These are phyloP conservation scores for Polietes domitor DNA, from an alignment of 2,888 invertebrate species.

Conservation along the genomic window DNA sequence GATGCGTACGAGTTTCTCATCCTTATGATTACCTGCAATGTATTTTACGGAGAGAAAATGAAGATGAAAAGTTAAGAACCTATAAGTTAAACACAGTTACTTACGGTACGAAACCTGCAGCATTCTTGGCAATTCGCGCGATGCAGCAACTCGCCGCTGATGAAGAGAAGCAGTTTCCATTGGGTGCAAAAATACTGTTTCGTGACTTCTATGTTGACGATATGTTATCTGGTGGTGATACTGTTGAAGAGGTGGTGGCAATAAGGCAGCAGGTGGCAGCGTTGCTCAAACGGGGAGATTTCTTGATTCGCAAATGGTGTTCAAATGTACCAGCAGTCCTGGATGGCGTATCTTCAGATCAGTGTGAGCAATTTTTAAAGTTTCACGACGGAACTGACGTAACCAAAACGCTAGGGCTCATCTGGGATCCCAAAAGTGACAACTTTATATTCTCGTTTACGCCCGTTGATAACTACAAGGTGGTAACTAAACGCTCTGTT, in stretches of 20 bases:
- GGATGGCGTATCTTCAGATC: neutral
- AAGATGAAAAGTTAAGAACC: no score
- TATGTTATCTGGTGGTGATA: constrained; percentile 49
- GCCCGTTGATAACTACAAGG: no score
- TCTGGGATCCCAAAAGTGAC: constrained; percentile 39
- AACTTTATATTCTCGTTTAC: no score
- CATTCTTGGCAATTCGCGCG: constrained; percentile 52
- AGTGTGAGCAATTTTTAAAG: constrained; percentile 3
- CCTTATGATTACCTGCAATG: no score
- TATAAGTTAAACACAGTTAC: constrained; percentile 55
- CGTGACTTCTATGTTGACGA: constrained; percentile 53
- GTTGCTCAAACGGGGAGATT: constrained; percentile 1
- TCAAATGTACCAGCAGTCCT: constrained; percentile 1
- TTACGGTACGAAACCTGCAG: constrained; percentile 50
- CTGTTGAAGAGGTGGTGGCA: constrained; percentile 31
- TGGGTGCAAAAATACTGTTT: neutral
- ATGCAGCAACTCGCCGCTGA: constrained; percentile 48
- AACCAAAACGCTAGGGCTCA: constrained; percentile 36
- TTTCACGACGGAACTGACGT: constrained; percentile 42
- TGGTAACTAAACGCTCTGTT: no score
- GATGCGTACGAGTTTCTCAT: constrained; percentile 49
- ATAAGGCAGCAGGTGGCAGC: neutral
- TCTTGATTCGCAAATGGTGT: constrained; percentile 39
- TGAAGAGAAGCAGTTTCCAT: constrained; percentile 37
- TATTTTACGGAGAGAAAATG: no score